phyloP scores from a whole-genome alignment of 2,797 vertebrate species.

The Rousettus madagascariensis region DNA sequence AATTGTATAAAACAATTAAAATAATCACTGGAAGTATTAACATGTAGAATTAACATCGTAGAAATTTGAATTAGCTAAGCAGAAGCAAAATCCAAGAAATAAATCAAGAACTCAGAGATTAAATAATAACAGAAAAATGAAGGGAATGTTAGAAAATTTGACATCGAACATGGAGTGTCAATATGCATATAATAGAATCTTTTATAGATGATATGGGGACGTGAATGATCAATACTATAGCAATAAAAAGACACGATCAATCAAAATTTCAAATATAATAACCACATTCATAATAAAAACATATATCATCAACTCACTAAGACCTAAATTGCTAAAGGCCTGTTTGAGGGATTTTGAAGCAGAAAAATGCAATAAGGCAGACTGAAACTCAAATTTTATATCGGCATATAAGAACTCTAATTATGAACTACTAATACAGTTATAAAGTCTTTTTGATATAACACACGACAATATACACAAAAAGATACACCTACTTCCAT shows the following conservation, averaged over 20 bases:
- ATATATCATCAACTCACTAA: background rate
- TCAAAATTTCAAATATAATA: conserved; percentile 11
- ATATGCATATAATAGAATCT: conserved; percentile 34
- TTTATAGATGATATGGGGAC: background rate
- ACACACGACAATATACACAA: background rate
- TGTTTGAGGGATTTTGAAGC: background rate
- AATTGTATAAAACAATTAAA: conserved; percentile 52
- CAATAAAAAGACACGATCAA: conserved; percentile 12
- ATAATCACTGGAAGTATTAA: conserved; percentile 55
- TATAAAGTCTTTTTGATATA: background rate
- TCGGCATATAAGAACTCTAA: background rate
- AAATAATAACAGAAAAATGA: conserved; percentile 59
- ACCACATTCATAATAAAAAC: background rate
- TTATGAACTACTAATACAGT: background rate
- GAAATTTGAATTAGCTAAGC: conserved; percentile 57
- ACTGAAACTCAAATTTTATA: background rate
- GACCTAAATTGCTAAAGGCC: background rate
- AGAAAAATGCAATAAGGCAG: conserved; percentile 19
- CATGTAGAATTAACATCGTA: conserved; percentile 50
- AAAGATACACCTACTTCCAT: background rate
- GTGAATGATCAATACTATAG: background rate
- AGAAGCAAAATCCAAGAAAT: conserved; percentile 43
- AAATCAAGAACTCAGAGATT: conserved; percentile 53
- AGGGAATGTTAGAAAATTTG: conserved; percentile 37
- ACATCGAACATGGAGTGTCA: background rate